Evolutionary conservation across 2,888 invertebrate species (phyloP).

Genomic region (Xanthia togata): DNA sequence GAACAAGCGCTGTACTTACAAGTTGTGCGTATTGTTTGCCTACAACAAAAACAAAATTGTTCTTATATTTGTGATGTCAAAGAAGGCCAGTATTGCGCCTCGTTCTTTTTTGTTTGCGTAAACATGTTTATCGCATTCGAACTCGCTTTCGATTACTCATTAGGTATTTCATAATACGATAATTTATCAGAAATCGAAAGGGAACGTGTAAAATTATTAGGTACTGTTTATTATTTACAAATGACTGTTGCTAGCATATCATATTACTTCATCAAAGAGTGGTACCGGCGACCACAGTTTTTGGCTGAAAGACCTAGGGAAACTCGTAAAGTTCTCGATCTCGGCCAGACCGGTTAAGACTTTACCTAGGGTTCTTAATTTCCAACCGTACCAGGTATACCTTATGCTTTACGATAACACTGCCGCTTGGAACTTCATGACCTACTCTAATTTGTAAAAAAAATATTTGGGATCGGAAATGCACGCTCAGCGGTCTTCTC

Average conservation of each 20-base stretch:
- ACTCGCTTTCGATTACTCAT: conserved; percentile 43
- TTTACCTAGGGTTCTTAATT: too few relatives aligned
- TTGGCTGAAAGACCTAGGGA: not conserved
- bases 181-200: conserved; percentile 37
- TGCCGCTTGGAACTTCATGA: not conserved
- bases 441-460: not conserved
- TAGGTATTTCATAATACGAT: conserved; percentile 49
- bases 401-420: not conserved
- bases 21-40: conserved; percentile 13
- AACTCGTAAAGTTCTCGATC: not conserved
- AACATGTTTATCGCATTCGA: conserved; percentile 57
- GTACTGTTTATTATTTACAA: conserved; percentile 4
- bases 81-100: conserved; percentile 41
- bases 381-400: not conserved
- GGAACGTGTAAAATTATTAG: not conserved
- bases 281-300: not conserved
- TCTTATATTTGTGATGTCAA: conserved; percentile 45
- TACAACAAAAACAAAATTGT: conserved; percentile 33
- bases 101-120: conserved; percentile 43
- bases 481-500: not conserved
- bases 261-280: not conserved
- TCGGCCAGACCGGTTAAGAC: too few relatives aligned
- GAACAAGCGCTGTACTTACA: conserved; percentile 15
- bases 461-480: not conserved
- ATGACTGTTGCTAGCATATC: not conserved